phyloP scores from a whole-genome alignment of 2,888 invertebrate genomes.

The Napeogenes sylphis region DNA sequence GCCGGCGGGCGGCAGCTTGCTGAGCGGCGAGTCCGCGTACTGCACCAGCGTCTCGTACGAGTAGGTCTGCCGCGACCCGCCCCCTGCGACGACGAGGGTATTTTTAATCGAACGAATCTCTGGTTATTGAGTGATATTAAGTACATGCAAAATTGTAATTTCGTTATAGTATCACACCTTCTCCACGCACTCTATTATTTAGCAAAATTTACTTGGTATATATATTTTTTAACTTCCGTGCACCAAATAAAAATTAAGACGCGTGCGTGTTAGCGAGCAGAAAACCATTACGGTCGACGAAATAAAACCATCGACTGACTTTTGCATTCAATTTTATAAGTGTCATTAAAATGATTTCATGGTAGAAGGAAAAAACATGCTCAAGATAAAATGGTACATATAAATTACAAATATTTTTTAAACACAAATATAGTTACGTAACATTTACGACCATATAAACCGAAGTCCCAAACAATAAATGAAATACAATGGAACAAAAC shows the following conservation, averaged over 20 bases:
- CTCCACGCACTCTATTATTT: neutral
- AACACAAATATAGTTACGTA: too few relatives aligned
- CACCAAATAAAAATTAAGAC: neutral
- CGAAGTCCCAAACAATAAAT: too few relatives aligned
- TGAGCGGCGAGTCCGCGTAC: conserved; percentile 75
- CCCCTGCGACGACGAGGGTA: conserved; percentile 35
- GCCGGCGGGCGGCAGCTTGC: conserved; percentile 73
- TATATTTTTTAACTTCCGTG: neutral
- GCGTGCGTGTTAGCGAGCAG: neutral
- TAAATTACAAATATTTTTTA: too few relatives aligned
- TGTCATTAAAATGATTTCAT: neutral
- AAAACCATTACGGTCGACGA: neutral
- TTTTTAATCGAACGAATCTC: neutral
- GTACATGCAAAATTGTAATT: too few relatives aligned
- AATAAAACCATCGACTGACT: conserved; percentile 2
- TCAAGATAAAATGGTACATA: neutral
- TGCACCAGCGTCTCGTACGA: conserved; percentile 75
- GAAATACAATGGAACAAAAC: too few relatives aligned
- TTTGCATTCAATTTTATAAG: neutral
- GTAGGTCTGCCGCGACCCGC: conserved; percentile 66
- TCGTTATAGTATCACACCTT: neutral
- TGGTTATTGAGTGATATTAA: too few relatives aligned
- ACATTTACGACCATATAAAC: too few relatives aligned
- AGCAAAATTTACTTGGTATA: too few relatives aligned
- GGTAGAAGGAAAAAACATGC: neutral